These are phyloP conservation scores for Dinocampus coccinellae DNA, from an alignment of 2,888 invertebrate genomes.

Conservation along the genomic window DNA sequence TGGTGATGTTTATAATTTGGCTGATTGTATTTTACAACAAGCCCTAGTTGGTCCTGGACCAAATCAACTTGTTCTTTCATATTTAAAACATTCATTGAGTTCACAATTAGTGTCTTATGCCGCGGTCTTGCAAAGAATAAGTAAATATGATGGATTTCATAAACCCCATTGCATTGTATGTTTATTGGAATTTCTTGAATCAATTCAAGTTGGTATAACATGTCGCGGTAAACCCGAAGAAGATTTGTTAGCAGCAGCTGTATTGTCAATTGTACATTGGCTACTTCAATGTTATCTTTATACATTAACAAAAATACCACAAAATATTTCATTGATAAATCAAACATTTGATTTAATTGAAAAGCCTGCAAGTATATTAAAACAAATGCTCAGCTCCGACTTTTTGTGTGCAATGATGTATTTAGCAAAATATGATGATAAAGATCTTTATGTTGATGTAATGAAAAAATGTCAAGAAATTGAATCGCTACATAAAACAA, in stretches of 20 bases:
- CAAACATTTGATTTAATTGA: conserved; percentile 77
- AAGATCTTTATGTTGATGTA: conserved; percentile 78
- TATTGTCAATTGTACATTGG: conserved; percentile 88
- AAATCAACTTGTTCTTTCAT: conserved; percentile 90
- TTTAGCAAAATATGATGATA: conserved; percentile 85
- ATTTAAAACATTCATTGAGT: conserved; percentile 91
- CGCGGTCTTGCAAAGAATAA: conserved; percentile 88
- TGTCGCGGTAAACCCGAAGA: conserved; percentile 90
- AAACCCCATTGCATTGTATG: conserved; percentile 91
- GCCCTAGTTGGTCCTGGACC: conserved; percentile 94
- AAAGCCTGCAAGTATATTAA: conserved; percentile 78
- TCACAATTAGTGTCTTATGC: conserved; percentile 92
- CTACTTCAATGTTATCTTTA: conserved; percentile 80
- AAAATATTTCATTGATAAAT: conserved; percentile 54
- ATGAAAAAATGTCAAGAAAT: conserved; percentile 84
- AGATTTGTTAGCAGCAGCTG: conserved; percentile 83
- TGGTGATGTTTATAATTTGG: conserved; percentile 92
- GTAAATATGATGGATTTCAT: conserved; percentile 88
- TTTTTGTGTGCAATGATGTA: conserved; percentile 87
- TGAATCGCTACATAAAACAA: conserved; percentile 74
- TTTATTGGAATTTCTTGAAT: conserved; percentile 86
- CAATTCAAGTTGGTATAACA: conserved; percentile 75
- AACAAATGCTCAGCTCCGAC: conserved; percentile 78
- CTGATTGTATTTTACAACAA: conserved; percentile 94
- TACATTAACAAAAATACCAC: conserved; percentile 66